phyloP scores from a whole-genome alignment of 2,113 vertebrate species.

The Tyrannus savana region DNA sequence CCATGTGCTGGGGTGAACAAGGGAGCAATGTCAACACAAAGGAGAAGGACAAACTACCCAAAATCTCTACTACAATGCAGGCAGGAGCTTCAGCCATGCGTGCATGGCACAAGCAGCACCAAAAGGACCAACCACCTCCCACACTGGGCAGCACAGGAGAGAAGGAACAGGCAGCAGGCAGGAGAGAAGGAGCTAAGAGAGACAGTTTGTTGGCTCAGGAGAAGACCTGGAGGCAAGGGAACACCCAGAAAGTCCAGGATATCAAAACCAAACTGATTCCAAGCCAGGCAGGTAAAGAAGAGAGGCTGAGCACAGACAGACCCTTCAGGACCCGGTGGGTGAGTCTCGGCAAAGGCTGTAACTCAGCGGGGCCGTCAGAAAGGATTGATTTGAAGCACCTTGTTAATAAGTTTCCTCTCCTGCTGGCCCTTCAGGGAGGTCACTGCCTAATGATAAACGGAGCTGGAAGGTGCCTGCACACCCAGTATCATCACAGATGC shows the following conservation, averaged over 20 bases:
- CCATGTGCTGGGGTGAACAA: accelerated
- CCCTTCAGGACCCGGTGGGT: background rate
- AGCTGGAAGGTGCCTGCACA: constrained; percentile 36
- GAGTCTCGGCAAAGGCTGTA: background rate
- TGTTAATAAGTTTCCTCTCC: constrained; percentile 42
- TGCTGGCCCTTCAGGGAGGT: constrained; percentile 13
- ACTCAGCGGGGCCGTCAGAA: background rate
- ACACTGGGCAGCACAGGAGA: accelerated
- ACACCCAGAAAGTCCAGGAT: background rate
- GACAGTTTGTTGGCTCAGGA: background rate
- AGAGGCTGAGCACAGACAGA: background rate
- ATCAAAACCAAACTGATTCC: background rate
- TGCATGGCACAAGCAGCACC: accelerated
- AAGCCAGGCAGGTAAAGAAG: accelerated
- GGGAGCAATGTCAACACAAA: accelerated
- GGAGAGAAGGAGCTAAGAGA: background rate
- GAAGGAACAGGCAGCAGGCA: background rate
- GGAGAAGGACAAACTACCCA: background rate
- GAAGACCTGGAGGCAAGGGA: background rate
- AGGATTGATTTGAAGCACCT: constrained; percentile 45
- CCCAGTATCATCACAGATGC: background rate
- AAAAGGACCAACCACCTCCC: background rate
- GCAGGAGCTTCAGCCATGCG: background rate
- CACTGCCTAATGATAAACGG: constrained; percentile 37
- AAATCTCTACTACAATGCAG: background rate